phyloP scores from a whole-genome alignment of 2,888 invertebrate genomes.

The Drosophila eohydei region DNA sequence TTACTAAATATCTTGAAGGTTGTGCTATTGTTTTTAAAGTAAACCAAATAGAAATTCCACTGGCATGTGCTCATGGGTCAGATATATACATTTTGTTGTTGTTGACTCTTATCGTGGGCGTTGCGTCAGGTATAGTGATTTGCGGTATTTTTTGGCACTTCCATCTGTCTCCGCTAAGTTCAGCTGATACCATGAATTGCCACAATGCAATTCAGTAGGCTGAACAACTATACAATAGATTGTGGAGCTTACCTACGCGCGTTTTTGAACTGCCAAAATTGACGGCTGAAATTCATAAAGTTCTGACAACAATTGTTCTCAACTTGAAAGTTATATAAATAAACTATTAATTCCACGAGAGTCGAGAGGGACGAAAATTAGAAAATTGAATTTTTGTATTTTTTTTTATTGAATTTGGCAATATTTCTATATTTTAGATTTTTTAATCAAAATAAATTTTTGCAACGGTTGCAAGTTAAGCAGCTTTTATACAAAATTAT shows the following conservation, averaged over 20 bases:
- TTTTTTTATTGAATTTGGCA: no score
- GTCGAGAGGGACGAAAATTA: no score
- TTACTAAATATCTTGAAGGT: slow-evolving; percentile 27
- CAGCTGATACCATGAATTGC: slow-evolving; percentile 26
- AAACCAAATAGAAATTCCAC: slow-evolving; percentile 53
- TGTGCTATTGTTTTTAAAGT: slow-evolving; percentile 14
- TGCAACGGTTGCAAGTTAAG: no score
- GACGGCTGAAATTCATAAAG: background rate
- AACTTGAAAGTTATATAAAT: background rate
- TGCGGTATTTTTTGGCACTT: slow-evolving; percentile 25
- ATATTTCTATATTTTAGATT: no score
- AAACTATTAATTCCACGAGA: no score
- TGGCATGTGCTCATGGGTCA: slow-evolving; percentile 57
- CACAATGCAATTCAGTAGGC: slow-evolving; percentile 1
- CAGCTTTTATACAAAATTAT: no score
- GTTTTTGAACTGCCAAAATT: slow-evolving; percentile 2
- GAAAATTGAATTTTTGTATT: no score
- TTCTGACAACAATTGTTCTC: background rate
- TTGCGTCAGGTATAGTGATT: slow-evolving; percentile 43
- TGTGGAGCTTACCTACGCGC: background rate
- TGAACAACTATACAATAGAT: slow-evolving; percentile 17
- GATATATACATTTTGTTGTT: slow-evolving; percentile 14
- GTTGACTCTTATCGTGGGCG: slow-evolving; percentile 46
- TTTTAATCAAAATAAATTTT: no score
- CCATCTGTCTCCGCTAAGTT: slow-evolving; percentile 13